Conservation (phyloP, 1,140 invertebrate genomes). For the Asbolus verrucosus region DNA sequence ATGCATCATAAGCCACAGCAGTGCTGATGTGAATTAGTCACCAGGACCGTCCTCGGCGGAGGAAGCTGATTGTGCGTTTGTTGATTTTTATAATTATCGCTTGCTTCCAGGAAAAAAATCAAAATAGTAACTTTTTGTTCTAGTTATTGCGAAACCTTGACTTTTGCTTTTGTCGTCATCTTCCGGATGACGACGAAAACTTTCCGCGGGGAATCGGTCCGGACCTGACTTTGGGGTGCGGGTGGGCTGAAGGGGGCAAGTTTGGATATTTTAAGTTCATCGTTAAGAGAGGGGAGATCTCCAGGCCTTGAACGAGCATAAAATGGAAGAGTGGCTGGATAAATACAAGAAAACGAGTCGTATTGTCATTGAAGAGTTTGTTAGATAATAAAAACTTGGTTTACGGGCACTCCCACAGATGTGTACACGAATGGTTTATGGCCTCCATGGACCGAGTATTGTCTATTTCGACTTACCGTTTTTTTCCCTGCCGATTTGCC, state of each 20-base stretch:
- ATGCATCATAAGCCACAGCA: constrained; percentile 43
- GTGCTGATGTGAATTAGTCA: constrained; percentile 46
- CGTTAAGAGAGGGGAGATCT: constrained; percentile 22
- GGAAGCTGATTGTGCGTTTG: constrained; percentile 25
- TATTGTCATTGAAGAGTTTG: neutral
- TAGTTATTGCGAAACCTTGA: constrained; percentile 15
- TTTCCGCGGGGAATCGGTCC: neutral
- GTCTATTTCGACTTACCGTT: constrained; percentile 33
- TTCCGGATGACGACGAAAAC: no score
- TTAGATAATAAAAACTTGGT: constrained; percentile 23
- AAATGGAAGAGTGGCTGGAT: neutral
- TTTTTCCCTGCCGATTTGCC: no score
- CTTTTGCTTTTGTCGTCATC: no score
- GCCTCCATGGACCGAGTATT: no score
- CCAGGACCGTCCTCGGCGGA: constrained; percentile 40
- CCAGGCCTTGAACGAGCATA: neutral
- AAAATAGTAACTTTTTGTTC: neutral
- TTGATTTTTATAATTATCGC: constrained; percentile 26
- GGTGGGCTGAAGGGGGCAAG: constrained; percentile 12
- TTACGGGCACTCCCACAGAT: constrained; percentile 11
- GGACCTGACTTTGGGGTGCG: constrained; percentile 23
- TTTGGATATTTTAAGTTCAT: constrained; percentile 45
- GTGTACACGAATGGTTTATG: neutral
- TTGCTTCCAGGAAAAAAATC: constrained; percentile 16
- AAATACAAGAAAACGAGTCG: no score